Evolutionary conservation across 2,888 invertebrate genomes (phyloP).

Genomic region (Clostera curtula): DNA sequence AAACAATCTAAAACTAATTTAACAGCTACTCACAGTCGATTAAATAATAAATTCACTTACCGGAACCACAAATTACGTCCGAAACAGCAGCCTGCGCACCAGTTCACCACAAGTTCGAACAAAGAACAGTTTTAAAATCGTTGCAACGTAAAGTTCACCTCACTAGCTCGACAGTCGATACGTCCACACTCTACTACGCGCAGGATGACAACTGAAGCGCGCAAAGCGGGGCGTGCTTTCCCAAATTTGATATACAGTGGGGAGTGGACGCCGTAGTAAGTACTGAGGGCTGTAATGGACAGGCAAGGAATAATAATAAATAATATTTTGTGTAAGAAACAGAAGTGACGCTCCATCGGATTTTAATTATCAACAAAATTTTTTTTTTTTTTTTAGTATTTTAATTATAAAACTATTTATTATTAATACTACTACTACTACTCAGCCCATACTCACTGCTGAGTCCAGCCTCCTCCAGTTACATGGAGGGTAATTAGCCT

Average conservation of each 20-base stretch:
- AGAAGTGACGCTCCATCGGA: too few species aligned
- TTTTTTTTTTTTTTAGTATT: too few species aligned
- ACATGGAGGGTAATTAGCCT: too few species aligned
- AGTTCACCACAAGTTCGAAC: conserved; percentile 16
- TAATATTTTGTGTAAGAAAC: too few species aligned
- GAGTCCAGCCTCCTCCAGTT: too few species aligned
- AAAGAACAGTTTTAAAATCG: conserved; percentile 10
- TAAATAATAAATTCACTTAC: conserved; percentile 12
- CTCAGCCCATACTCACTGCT: too few species aligned
- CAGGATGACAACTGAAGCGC: conserved; percentile 24
- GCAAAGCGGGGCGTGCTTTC: conserved; percentile 32
- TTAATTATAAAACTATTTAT: too few species aligned
- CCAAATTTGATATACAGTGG: conserved; percentile 25
- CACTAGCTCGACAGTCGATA: conserved; percentile 9
- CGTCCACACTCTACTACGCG: conserved; percentile 20
- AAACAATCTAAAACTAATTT: background rate
- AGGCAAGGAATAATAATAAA: too few species aligned
- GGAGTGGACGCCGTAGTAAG: conserved; percentile 26
- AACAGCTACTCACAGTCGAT: background rate
- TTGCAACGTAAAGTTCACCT: conserved; percentile 18
- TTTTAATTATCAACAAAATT: too few species aligned
- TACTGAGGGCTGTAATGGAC: too few species aligned
- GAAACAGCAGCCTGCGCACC: conserved; percentile 16
- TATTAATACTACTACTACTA: too few species aligned
- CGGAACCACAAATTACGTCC: conserved; percentile 10